phyloP scores from a whole-genome alignment of 92 coral and sea anemone genomes.

The Porites evermanni region DNA sequence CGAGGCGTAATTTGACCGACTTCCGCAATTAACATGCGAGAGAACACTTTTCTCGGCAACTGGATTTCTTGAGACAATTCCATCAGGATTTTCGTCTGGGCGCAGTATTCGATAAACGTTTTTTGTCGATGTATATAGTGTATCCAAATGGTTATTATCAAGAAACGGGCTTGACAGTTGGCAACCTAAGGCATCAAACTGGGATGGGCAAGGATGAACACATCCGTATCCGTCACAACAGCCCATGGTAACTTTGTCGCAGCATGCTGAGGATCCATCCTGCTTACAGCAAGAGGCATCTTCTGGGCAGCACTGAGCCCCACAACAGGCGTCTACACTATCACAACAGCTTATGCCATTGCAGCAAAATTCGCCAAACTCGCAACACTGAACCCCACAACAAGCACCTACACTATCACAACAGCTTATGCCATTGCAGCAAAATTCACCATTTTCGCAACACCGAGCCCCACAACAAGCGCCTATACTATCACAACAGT shows the following conservation, averaged over 20 bases:
- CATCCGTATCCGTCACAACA: conserved; percentile 31
- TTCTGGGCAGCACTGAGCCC: too few species aligned
- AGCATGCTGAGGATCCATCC: neutral
- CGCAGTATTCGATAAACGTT: conserved; percentile 9
- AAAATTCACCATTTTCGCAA: neutral
- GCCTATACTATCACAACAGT: neutral
- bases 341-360: neutral
- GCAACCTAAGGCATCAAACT: conserved; percentile 13
- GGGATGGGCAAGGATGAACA: conserved; percentile 1
- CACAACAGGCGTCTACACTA: neutral
- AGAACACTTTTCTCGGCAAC: conserved; percentile 28
- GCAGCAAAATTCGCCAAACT: neutral
- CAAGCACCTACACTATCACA: neutral
- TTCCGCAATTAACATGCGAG: conserved; percentile 46
- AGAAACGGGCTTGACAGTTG: neutral
- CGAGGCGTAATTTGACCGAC: conserved; percentile 22
- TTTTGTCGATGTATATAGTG: neutral
- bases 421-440: neutral
- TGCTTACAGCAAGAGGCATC: neutral
- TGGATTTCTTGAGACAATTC: conserved; percentile 24
- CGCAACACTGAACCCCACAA: neutral
- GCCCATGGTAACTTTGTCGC: neutral
- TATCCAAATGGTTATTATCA: neutral
- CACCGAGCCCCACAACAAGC: conserved; percentile 16
- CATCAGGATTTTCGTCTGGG: conserved; percentile 1